A percentile compares a stretch with the other conserved stretches of the same genome.
phyloP scores from a whole-genome alignment of 2,113 vertebrate species.

The Elephantulus edwardii region DNA sequence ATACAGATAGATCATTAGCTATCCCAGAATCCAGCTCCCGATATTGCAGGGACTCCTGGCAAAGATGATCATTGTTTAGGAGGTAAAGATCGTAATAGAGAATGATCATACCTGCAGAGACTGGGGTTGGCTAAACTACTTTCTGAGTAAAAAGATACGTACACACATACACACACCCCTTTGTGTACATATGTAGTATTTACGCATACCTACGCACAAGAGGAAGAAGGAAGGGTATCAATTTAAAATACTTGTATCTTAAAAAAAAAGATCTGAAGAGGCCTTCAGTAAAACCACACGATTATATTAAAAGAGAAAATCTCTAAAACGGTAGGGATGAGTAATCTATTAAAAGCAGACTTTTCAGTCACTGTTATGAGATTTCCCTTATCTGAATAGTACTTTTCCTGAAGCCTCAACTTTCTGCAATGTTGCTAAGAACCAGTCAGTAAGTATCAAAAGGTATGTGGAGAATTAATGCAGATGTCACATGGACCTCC shows the following conservation, averaged over 20 bases:
- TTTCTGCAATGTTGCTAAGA: neutral
- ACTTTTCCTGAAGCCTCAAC: slow-evolving; percentile 17
- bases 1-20: neutral
- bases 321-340: neutral
- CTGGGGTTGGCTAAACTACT: neutral
- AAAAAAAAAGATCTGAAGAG: neutral
- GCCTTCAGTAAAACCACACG: neutral
- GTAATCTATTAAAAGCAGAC: neutral
- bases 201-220: neutral
- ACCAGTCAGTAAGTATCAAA: neutral
- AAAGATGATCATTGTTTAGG: neutral
- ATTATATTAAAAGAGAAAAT: neutral
- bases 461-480: neutral
- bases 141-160: neutral
- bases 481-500: neutral
- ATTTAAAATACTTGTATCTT: neutral
- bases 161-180: neutral
- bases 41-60: neutral
- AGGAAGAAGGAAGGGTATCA: neutral
- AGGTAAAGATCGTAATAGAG: neutral
- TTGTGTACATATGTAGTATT: neutral
- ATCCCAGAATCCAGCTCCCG: neutral
- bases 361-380: neutral
- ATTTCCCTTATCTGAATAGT: neutral
- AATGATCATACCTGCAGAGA: neutral